These are phyloP conservation scores for Tyto alba DNA, from an alignment of 2,113 vertebrate species.

Conservation along the genomic window DNA sequence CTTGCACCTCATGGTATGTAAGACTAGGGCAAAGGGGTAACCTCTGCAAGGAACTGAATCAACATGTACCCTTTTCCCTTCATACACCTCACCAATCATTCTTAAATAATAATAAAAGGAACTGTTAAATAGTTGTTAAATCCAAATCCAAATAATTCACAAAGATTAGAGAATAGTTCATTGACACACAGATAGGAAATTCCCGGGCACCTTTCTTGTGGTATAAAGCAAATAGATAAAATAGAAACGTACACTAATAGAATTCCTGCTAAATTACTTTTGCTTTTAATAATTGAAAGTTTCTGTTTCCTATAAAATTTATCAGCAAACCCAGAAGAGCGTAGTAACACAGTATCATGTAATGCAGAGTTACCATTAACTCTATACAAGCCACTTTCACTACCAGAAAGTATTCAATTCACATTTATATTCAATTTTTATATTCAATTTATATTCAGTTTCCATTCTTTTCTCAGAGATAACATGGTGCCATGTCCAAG, in stretches of 20 bases:
- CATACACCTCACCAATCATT: conserved; percentile 37
- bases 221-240: not conserved
- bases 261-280: not conserved
- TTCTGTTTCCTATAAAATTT: not conserved
- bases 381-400: not conserved
- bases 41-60: not conserved
- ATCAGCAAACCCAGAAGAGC: not conserved
- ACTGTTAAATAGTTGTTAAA: not conserved
- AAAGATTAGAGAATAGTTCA: conserved; percentile 26
- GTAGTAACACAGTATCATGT: not conserved
- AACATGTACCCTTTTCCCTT: not conserved
- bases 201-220: not conserved
- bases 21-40: not conserved
- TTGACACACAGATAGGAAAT: not conserved
- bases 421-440: not conserved
- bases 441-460: not conserved
- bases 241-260: not conserved
- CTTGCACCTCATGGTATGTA: not conserved
- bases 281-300: not conserved
- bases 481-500: not conserved
- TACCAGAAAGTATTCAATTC: not conserved
- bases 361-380: not conserved
- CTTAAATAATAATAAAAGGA: conserved; percentile 9
- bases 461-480: not conserved
- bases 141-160: not conserved